A percentile compares a stretch with the other conserved stretches of the same genome.
These are phyloP conservation scores for Coracopsis vasa DNA, from an alignment of 2,113 vertebrate species.

Conservation along the genomic window DNA sequence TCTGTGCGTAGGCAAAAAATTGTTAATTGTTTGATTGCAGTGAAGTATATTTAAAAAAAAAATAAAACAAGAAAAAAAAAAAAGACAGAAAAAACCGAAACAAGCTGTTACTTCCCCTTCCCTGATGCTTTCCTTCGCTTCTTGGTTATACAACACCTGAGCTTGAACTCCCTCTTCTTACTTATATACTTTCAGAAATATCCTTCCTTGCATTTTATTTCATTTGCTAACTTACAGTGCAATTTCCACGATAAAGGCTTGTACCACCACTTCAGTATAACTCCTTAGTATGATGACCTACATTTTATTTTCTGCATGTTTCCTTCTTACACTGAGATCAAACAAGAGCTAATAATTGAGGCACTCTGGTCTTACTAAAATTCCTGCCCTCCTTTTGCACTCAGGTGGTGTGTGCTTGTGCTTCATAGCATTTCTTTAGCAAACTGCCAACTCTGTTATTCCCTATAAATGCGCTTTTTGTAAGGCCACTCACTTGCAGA, in stretches of 20 bases:
- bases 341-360: constrained; percentile 29
- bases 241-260: not conserved
- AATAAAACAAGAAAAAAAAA: not conserved
- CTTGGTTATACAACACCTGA: not conserved
- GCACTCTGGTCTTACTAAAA: not conserved
- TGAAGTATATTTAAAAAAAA: not conserved
- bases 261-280: not conserved
- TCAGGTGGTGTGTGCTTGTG: not conserved
- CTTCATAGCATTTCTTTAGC: not conserved
- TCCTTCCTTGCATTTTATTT: not conserved
- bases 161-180: not conserved
- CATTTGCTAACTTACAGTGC: not conserved
- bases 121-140: not conserved
- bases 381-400: not conserved
- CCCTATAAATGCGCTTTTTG: not conserved
- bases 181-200: not conserved
- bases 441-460: not conserved
- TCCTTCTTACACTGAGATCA: constrained; percentile 32
- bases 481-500: not conserved
- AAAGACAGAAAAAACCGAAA: too few species aligned
- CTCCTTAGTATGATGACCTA: constrained; percentile 38
- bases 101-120: not conserved
- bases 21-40: not conserved
- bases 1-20: not conserved
- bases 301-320: constrained; percentile 43